Base-by-base conservation (phyloP, 1,140 invertebrate genomes). In the Stenopsyche tienmushanensis region DNA sequence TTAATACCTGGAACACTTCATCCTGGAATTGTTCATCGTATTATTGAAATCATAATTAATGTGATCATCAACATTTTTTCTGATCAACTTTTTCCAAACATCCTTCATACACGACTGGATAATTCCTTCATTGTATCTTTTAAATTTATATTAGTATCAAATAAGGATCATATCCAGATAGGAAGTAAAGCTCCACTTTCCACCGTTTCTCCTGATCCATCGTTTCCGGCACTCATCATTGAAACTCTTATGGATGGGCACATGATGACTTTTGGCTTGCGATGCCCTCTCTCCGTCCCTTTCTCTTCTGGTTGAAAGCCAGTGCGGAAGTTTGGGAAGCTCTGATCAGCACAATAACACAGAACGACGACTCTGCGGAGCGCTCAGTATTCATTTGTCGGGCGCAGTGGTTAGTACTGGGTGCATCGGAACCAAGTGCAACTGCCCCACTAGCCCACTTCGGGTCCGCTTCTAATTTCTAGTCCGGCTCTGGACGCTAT, bases 401-500 rank as follows among this genome's bases (percentile, higher is more conserved):
- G 26, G 53, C 25, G 17, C 2, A 15, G 26, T 23, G 53, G 15
- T 10, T 17, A 25, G 53, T 17, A 13, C 26, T 25, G 26, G 17
- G 2, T 25, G 44, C 44, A 47, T 9, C 44, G 13, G n/a, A 29
- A 8, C 53, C 53, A 3, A 57, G 26, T 57, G 29, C 21, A 21
- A 15, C 52, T 25, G 52, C 21, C 52, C 52, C 52, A 54, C 52
- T 54, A 24, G 52, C 52, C 52, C 52, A 54, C 52, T 54, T 54
- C 24, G 52, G 17, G 2, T 7, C 29, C 29, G 5, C 29, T 5
- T 13, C 52, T 18, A 21, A 8, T 47, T 18, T 39, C 8, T 47
- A 47, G 8, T 17, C 47, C 47, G 2, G 47, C 20, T 50, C 47
- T 9, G 8, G 44, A 8, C 8, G 17, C 8, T n/a, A n/a, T n/a